Evolutionary conservation across 2,797 vertebrate species (phyloP).

Genomic region (Hephaestus fuliginosus): DNA sequence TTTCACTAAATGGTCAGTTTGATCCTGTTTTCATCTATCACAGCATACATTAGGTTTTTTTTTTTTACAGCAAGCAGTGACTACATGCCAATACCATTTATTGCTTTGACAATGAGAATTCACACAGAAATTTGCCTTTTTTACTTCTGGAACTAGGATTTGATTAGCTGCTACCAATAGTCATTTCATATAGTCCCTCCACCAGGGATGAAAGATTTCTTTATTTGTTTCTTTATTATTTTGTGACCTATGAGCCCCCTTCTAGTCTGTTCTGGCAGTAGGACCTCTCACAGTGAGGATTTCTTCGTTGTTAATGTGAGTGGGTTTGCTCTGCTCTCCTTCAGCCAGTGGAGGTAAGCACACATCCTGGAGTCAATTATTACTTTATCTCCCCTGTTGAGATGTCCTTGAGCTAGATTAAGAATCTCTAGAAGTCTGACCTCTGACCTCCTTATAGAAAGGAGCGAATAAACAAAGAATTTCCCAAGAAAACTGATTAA

Average conservation of each 20-base stretch:
- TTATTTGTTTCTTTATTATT: constrained; percentile 2
- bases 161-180: constrained; percentile 17
- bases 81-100: background rate
- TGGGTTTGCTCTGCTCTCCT: background rate
- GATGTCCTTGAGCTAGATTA: background rate
- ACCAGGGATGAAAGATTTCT: background rate
- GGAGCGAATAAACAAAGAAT: background rate
- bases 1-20: background rate
- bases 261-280: constrained; percentile 3
- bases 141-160: constrained; percentile 18
- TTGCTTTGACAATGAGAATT: background rate
- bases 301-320: background rate
- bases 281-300: background rate
- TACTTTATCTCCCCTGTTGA: background rate
- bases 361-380: background rate
- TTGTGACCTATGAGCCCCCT: constrained; percentile 5
- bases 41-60: background rate
- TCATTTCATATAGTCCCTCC: background rate
- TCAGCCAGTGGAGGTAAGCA: too few species aligned
- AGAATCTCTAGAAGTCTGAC: background rate
- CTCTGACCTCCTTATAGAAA: background rate
- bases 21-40: background rate
- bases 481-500: background rate
- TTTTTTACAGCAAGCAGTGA: background rate
- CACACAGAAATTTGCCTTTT: background rate